Evolutionary conservation across 2,888 invertebrate genomes (phyloP).

Genomic region (Drosophila mimica): DNA sequence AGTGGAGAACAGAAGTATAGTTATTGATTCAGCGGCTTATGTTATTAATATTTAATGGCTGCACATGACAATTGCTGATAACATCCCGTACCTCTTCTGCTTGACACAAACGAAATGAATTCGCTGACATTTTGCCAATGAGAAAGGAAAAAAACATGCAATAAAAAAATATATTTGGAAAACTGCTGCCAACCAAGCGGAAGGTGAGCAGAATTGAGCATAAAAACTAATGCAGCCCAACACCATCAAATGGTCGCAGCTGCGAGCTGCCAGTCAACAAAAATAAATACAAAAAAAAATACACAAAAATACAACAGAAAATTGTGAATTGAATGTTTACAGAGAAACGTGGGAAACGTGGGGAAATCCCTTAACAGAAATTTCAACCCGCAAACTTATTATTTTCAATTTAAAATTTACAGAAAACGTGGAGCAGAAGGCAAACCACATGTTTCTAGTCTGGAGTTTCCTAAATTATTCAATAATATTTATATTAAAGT

Average conservation of each 20-base stretch:
- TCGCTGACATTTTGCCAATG: constrained; percentile 42
- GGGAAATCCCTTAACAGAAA: constrained; percentile 8
- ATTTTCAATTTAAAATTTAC: constrained; percentile 41
- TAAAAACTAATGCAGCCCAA: constrained; percentile 67
- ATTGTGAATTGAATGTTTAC: constrained; percentile 49
- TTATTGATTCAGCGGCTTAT: neutral
- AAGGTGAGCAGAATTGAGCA: constrained; percentile 59
- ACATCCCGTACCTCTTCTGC: neutral
- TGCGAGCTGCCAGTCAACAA: constrained; percentile 42
- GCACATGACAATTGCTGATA: neutral
- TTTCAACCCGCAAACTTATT: constrained; percentile 8
- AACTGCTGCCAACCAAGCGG: constrained; percentile 22
- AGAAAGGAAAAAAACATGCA: constrained; percentile 18
- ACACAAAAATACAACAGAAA: constrained; percentile 3
- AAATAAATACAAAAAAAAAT: neutral
- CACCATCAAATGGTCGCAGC: constrained; percentile 54
- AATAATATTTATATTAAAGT: neutral
- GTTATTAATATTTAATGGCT: neutral
- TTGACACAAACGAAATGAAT: constrained; percentile 33
- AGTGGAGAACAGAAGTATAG: neutral
- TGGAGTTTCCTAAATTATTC: neutral
- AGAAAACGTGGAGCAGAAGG: neutral
- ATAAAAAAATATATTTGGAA: neutral
- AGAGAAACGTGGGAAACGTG: neutral
- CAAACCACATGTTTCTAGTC: constrained; percentile 4